A percentile compares a stretch with the other conserved stretches of the same genome.
phyloP scores from a whole-genome alignment of 1,140 invertebrate species.

The Calliphora vicina region DNA sequence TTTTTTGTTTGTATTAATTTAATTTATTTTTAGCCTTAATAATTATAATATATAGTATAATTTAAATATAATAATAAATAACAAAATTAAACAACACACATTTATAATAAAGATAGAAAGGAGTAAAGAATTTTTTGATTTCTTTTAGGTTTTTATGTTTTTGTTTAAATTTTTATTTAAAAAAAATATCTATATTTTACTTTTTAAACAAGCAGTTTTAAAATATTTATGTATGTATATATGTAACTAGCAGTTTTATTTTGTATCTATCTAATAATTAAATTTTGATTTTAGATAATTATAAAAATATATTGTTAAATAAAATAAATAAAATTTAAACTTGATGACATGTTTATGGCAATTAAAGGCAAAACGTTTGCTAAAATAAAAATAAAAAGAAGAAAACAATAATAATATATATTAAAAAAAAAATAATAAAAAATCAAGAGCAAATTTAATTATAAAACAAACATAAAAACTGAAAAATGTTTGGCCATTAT shows the following conservation, averaged over 20 bases:
- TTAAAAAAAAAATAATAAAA: not conserved
- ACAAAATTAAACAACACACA: conserved; percentile 35
- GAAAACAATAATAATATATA: not conserved
- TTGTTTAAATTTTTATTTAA: conserved; percentile 1
- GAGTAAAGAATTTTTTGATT: conserved; percentile 32
- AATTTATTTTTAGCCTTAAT: conserved; percentile 30
- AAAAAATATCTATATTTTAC: conserved; percentile 14
- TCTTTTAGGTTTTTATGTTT: conserved; percentile 3
- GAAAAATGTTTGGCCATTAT: too few species aligned
- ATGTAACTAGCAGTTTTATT: not conserved
- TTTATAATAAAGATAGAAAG: conserved; percentile 26
- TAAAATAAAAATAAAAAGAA: not conserved
- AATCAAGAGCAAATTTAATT: not conserved
- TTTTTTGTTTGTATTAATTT: not conserved
- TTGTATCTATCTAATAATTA: not conserved
- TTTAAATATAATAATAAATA: conserved; percentile 34
- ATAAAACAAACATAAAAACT: not conserved
- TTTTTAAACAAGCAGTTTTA: conserved; percentile 24
- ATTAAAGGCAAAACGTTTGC: not conserved
- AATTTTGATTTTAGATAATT: not conserved
- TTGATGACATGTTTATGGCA: not conserved
- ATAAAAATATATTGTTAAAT: not conserved
- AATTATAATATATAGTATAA: conserved; percentile 23
- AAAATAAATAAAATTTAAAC: not conserved
- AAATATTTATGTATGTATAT: conserved; percentile 15